phyloP scores from a whole-genome alignment of 1,140 invertebrate species.

The Choristoneura fumiferana region DNA sequence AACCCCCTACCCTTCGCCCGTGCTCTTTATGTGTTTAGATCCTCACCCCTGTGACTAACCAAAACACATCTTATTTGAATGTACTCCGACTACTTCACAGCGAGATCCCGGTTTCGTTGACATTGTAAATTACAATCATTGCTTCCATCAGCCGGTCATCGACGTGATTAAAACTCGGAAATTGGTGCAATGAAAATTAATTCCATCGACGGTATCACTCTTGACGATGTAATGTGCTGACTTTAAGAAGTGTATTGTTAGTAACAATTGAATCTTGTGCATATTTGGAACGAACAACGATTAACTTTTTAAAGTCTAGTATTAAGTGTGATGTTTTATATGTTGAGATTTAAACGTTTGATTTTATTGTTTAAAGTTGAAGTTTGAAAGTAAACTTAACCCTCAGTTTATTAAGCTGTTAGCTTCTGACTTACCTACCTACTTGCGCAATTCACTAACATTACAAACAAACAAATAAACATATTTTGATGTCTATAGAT shows the following conservation, averaged over 20 bases:
- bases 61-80: conserved; percentile 71
- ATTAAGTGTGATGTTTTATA: background rate
- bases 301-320: conserved; percentile 13
- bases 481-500: too few species aligned
- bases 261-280: conserved; percentile 17
- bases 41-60: conserved; percentile 75
- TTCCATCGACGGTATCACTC: background rate
- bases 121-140: conserved; percentile 74
- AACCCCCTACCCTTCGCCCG: conserved; percentile 70
- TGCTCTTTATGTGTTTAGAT: conserved; percentile 80
- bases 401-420: too few species aligned
- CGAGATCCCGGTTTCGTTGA: conserved; percentile 59
- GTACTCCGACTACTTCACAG: conserved; percentile 67
- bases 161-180: conserved; percentile 51
- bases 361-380: too few species aligned
- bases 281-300: background rate
- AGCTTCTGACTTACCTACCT: too few species aligned
- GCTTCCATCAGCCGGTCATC: conserved; percentile 66
- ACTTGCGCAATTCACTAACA: too few species aligned
- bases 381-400: too few species aligned
- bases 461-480: too few species aligned
- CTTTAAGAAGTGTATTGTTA: conserved; percentile 13
- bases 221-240: background rate
- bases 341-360: too few species aligned
- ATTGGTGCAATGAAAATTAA: conserved; percentile 61